A percentile compares a stretch with the other conserved stretches of the same genome.
Evolutionary conservation across 2,888 invertebrate genomes (phyloP).

Genomic region (Eristalis pertinax): DNA sequence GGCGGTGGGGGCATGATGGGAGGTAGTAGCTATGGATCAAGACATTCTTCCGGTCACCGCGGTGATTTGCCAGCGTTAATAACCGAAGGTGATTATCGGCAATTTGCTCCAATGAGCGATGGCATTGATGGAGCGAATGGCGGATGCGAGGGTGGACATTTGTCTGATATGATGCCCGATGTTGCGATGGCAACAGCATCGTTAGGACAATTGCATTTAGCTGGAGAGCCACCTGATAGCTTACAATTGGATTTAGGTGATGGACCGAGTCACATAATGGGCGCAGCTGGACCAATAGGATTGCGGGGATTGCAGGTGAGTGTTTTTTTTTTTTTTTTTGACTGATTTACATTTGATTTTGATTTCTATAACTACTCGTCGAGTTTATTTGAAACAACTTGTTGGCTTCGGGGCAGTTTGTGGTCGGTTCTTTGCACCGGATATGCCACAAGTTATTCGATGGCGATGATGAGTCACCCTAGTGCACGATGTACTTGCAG

Average conservation of each 20-base stretch:
- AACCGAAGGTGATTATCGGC: conserved; percentile 84
- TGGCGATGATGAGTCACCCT: no score
- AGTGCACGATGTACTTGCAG: no score
- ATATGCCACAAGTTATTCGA: no score
- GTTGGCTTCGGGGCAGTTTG: background rate
- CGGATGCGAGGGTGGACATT: conserved; percentile 86
- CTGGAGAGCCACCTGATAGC: conserved; percentile 80
- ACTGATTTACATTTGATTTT: background rate
- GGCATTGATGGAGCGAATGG: conserved; percentile 77
- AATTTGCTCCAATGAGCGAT: conserved; percentile 73
- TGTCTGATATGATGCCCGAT: conserved; percentile 94
- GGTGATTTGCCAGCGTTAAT: conserved; percentile 86
- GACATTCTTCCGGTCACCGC: conserved; percentile 81
- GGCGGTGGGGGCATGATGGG: conserved; percentile 68
- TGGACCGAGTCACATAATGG: conserved; percentile 86
- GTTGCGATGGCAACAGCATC: conserved; percentile 95
- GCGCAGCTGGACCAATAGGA: conserved; percentile 78
- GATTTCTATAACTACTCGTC: background rate
- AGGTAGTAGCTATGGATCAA: conserved; percentile 74
- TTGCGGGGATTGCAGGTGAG: conserved; percentile 80
- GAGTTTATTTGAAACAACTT: no score
- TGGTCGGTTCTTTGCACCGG: background rate
- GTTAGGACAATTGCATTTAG: conserved; percentile 86
- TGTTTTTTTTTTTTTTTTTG: background rate
- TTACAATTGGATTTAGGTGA: conserved; percentile 91